phyloP scores from a whole-genome alignment of 2,797 vertebrate genomes.

The Acipenser transmontanus region DNA sequence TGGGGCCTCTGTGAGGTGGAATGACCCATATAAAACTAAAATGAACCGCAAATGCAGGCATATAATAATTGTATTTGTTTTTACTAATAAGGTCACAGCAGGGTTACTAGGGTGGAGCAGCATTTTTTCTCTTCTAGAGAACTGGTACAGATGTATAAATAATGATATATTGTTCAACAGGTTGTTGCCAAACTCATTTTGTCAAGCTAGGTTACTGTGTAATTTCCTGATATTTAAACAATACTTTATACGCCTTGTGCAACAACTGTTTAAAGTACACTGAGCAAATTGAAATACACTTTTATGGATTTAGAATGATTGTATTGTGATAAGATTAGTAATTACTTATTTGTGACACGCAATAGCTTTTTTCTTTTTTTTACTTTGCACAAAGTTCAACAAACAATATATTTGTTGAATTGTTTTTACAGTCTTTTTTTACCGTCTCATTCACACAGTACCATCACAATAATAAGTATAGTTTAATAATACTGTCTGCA shows the following conservation, averaged over 20 bases:
- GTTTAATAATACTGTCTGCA: no score
- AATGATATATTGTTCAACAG: constrained; percentile 3
- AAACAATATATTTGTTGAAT: no score
- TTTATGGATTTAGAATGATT: constrained; percentile 1
- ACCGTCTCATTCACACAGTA: no score
- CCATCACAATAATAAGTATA: no score
- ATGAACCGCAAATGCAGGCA: no score
- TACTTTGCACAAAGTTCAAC: no score
- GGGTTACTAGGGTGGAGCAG: background rate
- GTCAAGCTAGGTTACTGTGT: background rate
- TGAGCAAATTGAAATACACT: background rate
- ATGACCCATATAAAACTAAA: no score
- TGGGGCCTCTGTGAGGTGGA: no score
- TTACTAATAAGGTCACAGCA: background rate
- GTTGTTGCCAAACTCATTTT: background rate
- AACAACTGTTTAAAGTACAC: background rate
- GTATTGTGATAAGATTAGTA: constrained; percentile 1
- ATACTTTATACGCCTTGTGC: background rate
- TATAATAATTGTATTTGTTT: no score
- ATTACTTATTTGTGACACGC: background rate
- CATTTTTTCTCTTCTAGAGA: background rate
- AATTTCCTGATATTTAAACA: constrained; percentile 1
- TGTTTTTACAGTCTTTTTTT: no score
- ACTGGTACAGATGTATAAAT: constrained; percentile 1
- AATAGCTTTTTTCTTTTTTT: background rate